Base-by-base conservation (phyloP, 2,888 invertebrate species). In the Synanthedon myopaeformis region DNA sequence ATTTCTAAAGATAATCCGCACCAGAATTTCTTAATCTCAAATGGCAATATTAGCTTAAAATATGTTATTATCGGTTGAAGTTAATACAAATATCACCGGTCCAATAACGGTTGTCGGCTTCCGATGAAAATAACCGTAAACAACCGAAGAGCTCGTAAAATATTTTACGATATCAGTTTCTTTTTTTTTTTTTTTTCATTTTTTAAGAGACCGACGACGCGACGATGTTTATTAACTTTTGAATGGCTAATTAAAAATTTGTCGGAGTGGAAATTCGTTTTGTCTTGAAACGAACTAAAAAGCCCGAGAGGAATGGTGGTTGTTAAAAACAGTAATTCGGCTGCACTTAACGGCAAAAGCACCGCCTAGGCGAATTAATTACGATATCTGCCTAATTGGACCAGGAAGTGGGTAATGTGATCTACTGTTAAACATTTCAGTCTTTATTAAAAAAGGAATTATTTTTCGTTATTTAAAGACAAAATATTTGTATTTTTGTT, bases 151-250 rank as follows among this genome's bases (percentile, higher is more conserved):
- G 3, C 35, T 12, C 45, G 45, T 45, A 45, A 45, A 45, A 45
- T 14, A 12, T 45, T 42, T 45, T 45, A 45, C 13, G 45, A 13
- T 45, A 45, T 45, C 14, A 12, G 45, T 45, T 45, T 12, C 13
- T 45, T 45, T 35, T 35, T 45, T 45, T 12, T 11, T 4, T 1
- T 13, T 42, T 42, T 45, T 45, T n/a, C 13, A 13, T 45, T 45
- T 45, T 45, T 13, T 13, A 35, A 35, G 2, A 35, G 35, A 10
- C 3, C 35, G 35, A 55, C 51, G 51, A 42, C 55, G 57, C 57
- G 56, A 56, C 57, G 52, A 41, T 55, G 51, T 57, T 58, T 58
- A 58, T 45, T 14, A 45, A 45, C 45, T 45, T 14, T 45, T 45
- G 45, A 45, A 45, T 45, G 45, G 13, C 45, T 45, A 45, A 45